A percentile compares a stretch with the other conserved stretches of the same genome.
Evolutionary conservation across 2,888 invertebrate species (phyloP).

Genomic region (Drosophila tripunctata): DNA sequence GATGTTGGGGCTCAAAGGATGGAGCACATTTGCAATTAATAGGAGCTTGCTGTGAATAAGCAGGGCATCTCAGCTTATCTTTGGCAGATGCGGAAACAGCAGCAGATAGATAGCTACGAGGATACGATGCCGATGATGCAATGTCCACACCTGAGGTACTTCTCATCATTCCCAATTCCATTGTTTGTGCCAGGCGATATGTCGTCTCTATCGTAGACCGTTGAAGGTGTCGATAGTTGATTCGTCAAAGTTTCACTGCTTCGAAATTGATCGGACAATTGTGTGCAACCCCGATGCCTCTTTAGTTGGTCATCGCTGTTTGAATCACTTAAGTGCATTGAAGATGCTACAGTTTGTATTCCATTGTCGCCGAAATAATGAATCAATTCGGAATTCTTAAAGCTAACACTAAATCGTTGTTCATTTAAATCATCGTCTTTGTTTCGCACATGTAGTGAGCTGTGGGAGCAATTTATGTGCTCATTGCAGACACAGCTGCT

Average conservation of each 20-base stretch:
- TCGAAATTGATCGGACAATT: background rate
- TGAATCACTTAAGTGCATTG: background rate
- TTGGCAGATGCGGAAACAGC: background rate
- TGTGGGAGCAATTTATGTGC: slow-evolving; percentile 24
- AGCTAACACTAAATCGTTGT: slow-evolving; percentile 3
- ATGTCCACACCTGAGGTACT: background rate
- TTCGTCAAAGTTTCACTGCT: background rate
- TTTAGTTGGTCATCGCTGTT: background rate
- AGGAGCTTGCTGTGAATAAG: too few species aligned
- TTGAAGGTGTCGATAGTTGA: background rate
- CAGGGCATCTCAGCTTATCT: background rate
- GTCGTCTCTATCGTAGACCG: background rate
- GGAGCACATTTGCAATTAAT: too few species aligned
- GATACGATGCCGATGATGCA: background rate
- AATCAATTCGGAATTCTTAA: slow-evolving; percentile 1
- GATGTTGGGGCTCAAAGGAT: background rate
- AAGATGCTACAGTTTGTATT: background rate
- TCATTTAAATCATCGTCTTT: background rate
- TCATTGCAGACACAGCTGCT: slow-evolving; percentile 51
- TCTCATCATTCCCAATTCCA: background rate
- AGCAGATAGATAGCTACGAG: background rate
- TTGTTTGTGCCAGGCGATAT: background rate
- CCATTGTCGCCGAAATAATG: background rate
- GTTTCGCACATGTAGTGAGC: background rate
- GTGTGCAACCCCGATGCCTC: slow-evolving; percentile 5